Base-by-base conservation (phyloP, 2,113 vertebrate species). In the Urocitellus parryii region DNA sequence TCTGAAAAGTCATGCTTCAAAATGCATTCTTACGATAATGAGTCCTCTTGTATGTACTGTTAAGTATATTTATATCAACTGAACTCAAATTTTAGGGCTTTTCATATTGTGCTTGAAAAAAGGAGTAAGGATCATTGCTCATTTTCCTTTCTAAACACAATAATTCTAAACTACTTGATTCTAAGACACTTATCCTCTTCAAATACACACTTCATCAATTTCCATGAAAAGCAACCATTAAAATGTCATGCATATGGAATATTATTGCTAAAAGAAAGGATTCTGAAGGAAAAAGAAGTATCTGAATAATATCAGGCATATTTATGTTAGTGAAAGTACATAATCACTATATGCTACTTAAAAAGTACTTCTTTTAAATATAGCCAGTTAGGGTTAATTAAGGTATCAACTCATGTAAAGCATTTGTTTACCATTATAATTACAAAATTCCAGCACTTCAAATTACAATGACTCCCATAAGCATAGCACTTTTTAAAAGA, bases 121-220 rank as follows among this genome's bases (percentile, higher is more conserved):
- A 90, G 51, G 11, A 13, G 18, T 63, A 95, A 94, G 61, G 91
- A 92, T 97, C 72, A 79, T 73, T 91, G 37, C 53, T 96, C 74
- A 61, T 94, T 97, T 96, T 85, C 96, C 76, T 96, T 96, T 93
- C 92, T 93, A 96, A 95, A 95, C n/a, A 68, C 10, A 96, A 34
- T 89, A 80, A 96, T 85, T 96, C 80, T 94, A 78, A 96, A 56
- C 61, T 70, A 27, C 29, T 78, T 90, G 74, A 92, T 95, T 95
- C 90, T 93, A 65, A 96, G 34, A 90, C 45, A 92, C 63, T 90
- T 92, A 73, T 68, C 37, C 39, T 67, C 90, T 96, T 74, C 95
- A 76, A 39, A 32, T 92, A 94, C 34, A 93, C 32, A 77, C 9
- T 51, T 80, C 70, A 96, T 94, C 88, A 97, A 92, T 94, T 97